A percentile compares a stretch with the other conserved stretches of the same genome.
Conservation (phyloP, 2,113 vertebrate genomes). For the Conger conger region DNA sequence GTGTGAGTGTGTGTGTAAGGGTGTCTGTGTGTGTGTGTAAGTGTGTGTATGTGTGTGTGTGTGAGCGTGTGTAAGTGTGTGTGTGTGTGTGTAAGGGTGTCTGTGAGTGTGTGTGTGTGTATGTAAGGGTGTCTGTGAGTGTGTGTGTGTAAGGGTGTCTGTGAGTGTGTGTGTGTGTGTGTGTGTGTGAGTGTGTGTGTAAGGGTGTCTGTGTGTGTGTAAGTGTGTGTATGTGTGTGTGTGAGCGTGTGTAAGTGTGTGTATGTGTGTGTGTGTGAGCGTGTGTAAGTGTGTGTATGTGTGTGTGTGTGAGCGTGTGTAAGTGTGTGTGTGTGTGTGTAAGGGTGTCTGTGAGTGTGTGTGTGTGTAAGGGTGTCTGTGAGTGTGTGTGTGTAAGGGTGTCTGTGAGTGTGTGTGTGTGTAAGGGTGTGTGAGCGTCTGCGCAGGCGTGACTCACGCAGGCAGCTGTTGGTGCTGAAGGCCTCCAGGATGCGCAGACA, state of each 20-base stretch:
- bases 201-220: neutral
- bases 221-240: neutral
- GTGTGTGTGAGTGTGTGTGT: neutral
- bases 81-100: no score
- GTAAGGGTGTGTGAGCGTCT: neutral
- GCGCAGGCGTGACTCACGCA: constrained; percentile 62
- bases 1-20: no score
- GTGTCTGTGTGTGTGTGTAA: no score
- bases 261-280: neutral
- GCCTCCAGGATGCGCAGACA: constrained; percentile 67
- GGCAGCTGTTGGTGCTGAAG: constrained; percentile 74
- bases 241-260: neutral
- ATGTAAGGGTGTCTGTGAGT: no score
- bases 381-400: neutral
- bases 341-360: neutral
- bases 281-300: neutral
- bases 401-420: neutral
- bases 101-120: no score
- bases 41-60: no score
- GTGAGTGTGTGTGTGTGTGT: no score
- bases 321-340: neutral
- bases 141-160: no score
- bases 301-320: neutral
- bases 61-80: no score
- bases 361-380: neutral